phyloP scores from a whole-genome alignment of 2,797 vertebrate species.

The Peromyscus melanophrys region DNA sequence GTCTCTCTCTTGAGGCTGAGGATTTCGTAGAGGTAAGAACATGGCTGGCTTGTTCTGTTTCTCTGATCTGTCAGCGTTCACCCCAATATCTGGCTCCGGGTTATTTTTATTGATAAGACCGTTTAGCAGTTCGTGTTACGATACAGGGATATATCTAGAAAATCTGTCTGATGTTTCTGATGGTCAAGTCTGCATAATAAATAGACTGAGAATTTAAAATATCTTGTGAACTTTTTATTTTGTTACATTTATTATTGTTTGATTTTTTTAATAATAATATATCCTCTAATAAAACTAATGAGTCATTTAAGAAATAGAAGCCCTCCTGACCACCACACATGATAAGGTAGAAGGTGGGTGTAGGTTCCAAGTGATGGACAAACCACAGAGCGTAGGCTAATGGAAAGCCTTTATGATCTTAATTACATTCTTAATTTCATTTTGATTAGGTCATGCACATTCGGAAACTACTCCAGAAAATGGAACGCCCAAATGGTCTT shows the following conservation, averaged over 20 bases:
- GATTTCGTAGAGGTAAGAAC: no score
- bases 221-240: neutral
- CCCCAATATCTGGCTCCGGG: no score
- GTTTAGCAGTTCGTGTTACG: no score
- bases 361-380: slow-evolving; percentile 15
- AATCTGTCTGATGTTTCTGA: neutral
- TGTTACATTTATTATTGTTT: slow-evolving; percentile 37
- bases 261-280: slow-evolving; percentile 37
- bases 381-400: neutral
- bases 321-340: neutral
- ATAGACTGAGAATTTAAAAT: slow-evolving; percentile 37
- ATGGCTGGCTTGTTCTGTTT: no score
- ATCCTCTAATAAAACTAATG: slow-evolving; percentile 36
- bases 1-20: no score
- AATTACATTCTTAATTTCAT: slow-evolving; percentile 83
- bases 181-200: neutral
- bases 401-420: slow-evolving; percentile 7
- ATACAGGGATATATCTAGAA: neutral
- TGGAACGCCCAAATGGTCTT: slow-evolving; percentile 99
- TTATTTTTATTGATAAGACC: no score
- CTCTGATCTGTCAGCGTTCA: no score
- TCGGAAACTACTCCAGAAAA: slow-evolving; percentile 98
- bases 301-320: slow-evolving; percentile 50
- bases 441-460: slow-evolving; percentile 98
- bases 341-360: neutral